Base-by-base conservation (phyloP, 2,797 vertebrate species). In the Esox masquinongy region DNA sequence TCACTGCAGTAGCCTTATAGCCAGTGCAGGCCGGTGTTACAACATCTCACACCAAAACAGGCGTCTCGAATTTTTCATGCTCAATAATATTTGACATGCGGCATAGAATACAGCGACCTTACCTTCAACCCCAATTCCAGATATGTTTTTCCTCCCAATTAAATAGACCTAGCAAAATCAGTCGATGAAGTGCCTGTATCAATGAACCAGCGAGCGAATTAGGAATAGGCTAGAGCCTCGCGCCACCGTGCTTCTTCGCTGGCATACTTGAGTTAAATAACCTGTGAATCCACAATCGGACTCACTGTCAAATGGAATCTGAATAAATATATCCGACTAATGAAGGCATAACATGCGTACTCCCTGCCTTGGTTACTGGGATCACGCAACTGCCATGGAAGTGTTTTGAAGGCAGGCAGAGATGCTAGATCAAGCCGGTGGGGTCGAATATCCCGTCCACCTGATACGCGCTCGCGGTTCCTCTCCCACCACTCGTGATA, bases 1-100 rank as follows among this genome's bases (percentile, higher is more conserved):
- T 86, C 90, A 94, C 92, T 94, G 93, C 93, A 85, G 91, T 90
- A 91, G 69, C 84, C 88, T 77, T 90, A 90, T 90, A 91, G 79
- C 89, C 88, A 88, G 82, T 82, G 86, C 90, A 94, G 93, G 90
- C 90, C 92, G 87, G 88, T 84, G 80, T 88, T 77, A 68, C 88
- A 86, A 86, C 89, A 79, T 68, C 50, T 74, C 68, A 68, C 78
- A 77, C 74, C 70, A 77, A 81, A 64, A 83, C 70, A 83, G 84
- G 78, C 84, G 79, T 69, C 78, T 74, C 82, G 77, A 76, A 73
- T 78, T 77, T 76, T 74, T 73, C 74, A 70, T 80, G 34, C 68
- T 67, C 34, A 71, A 76, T 76, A 36, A 34, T 47, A 73, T 74
- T 75, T 79, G 22, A 74, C 63, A 49, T 8, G 39, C 3, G 22